A percentile compares a stretch with the other conserved stretches of the same genome.
These are phyloP conservation scores for Chalcosyrphus nemorum DNA, from an alignment of 2,888 invertebrate species.

Conservation along the genomic window DNA sequence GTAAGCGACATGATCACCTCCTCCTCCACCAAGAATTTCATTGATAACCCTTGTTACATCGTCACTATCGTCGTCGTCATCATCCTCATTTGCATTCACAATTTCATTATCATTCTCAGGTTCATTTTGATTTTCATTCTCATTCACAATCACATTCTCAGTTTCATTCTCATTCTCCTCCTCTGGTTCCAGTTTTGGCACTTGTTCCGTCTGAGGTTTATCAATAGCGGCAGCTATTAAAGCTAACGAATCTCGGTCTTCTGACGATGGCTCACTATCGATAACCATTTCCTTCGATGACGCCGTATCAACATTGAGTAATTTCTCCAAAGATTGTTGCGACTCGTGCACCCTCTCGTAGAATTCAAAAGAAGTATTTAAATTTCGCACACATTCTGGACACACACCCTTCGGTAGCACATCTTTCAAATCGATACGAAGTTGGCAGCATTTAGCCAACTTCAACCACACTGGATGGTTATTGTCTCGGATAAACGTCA, in stretches of 20 bases:
- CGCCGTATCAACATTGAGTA: slow-evolving; percentile 35
- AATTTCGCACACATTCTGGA: slow-evolving; percentile 73
- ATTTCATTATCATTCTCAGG: too few species aligned
- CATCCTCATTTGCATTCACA: neutral
- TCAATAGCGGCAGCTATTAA: slow-evolving; percentile 1
- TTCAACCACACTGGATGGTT: slow-evolving; percentile 74
- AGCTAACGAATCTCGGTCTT: slow-evolving; percentile 6
- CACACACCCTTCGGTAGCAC: slow-evolving; percentile 76
- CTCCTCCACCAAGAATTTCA: slow-evolving; percentile 18
- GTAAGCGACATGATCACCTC: neutral
- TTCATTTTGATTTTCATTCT: too few species aligned
- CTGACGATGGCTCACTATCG: neutral
- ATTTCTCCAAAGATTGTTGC: slow-evolving; percentile 75
- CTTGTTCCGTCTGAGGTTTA: neutral
- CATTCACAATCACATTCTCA: neutral
- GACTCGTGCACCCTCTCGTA: slow-evolving; percentile 76
- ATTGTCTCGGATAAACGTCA: slow-evolving; percentile 73
- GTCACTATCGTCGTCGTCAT: neutral
- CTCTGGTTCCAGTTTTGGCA: neutral
- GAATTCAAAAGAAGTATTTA: slow-evolving; percentile 75
- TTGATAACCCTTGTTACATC: neutral
- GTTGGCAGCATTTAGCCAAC: slow-evolving; percentile 74
- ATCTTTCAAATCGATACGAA: slow-evolving; percentile 74
- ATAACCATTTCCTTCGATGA: neutral
- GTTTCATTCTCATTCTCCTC: neutral